A percentile compares a stretch with the other conserved stretches of the same genome.
phyloP scores from a whole-genome alignment of 2,888 invertebrate genomes.

The Apotomis turbidana region DNA sequence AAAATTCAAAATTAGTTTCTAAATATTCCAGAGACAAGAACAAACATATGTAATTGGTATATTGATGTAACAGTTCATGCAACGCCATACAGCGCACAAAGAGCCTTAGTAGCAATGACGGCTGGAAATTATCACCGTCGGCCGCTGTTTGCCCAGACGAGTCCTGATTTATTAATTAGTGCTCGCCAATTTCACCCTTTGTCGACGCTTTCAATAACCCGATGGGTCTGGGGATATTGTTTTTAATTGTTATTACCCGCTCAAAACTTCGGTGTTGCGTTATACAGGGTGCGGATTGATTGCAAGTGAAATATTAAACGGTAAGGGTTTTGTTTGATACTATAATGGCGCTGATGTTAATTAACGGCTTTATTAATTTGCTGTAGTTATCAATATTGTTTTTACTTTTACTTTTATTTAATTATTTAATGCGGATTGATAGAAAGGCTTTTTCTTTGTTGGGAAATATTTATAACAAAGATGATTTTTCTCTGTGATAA shows the following conservation, averaged over 20 bases:
- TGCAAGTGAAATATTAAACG: constrained; percentile 29
- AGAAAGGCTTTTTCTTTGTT: too few relatives aligned
- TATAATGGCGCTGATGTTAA: background rate
- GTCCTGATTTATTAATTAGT: constrained; percentile 70
- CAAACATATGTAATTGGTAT: too few relatives aligned
- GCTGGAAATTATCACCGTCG: constrained; percentile 44
- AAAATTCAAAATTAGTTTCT: too few relatives aligned
- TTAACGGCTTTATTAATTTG: too few relatives aligned
- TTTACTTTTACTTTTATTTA: too few relatives aligned
- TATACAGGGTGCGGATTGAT: constrained; percentile 24
- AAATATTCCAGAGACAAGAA: too few relatives aligned
- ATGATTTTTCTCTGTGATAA: too few relatives aligned
- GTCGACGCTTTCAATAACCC: constrained; percentile 53
- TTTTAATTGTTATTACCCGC: constrained; percentile 41
- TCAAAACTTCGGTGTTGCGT: constrained; percentile 31
- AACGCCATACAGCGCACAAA: background rate
- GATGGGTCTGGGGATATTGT: constrained; percentile 38
- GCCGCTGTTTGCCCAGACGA: constrained; percentile 64
- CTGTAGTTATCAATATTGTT: too few relatives aligned
- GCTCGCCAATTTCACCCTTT: constrained; percentile 62
- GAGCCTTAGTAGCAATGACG: constrained; percentile 15
- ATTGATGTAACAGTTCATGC: background rate
- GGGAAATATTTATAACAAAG: too few relatives aligned
- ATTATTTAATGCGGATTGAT: too few relatives aligned
- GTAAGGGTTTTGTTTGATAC: background rate